These are phyloP conservation scores for Erethizon dorsatum DNA, from an alignment of 2,797 vertebrate species.

Conservation along the genomic window DNA sequence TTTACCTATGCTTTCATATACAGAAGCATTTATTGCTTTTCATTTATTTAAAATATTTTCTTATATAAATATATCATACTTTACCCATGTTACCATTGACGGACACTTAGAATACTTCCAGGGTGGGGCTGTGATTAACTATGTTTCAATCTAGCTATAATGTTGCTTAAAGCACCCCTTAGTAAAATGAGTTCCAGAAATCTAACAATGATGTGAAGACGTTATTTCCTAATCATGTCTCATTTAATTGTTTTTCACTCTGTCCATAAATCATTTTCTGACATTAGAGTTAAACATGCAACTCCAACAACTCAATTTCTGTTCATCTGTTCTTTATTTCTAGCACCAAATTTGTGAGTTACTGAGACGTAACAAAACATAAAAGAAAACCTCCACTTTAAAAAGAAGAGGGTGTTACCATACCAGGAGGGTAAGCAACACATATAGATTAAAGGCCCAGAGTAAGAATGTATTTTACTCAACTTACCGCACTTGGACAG, in stretches of 20 bases:
- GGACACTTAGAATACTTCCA: neutral
- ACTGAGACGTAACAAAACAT: neutral
- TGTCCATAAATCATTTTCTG: conserved; percentile 2
- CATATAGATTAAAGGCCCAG: rapidly evolving
- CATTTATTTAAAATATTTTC: neutral
- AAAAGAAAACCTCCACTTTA: neutral
- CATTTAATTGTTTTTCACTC: neutral
- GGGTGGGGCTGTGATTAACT: neutral
- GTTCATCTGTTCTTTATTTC: neutral
- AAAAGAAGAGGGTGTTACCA: rapidly evolving
- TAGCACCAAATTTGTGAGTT: neutral
- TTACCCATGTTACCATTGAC: neutral
- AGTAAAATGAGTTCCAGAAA: neutral
- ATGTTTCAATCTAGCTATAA: neutral
- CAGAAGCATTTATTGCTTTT: neutral
- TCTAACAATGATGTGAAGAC: neutral
- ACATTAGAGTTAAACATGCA: neutral
- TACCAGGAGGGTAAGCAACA: neutral
- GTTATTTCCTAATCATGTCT: neutral
- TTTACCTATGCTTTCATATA: neutral
- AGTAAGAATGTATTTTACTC: neutral
- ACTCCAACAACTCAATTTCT: neutral
- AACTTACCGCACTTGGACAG: neutral
- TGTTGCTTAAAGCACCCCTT: neutral
- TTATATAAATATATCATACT: neutral